Percentiles rank a stretch among this genome's conserved stretches.
Conservation (phyloP, 2,113 vertebrate genomes). For the Gallinago jamesoni region DNA sequence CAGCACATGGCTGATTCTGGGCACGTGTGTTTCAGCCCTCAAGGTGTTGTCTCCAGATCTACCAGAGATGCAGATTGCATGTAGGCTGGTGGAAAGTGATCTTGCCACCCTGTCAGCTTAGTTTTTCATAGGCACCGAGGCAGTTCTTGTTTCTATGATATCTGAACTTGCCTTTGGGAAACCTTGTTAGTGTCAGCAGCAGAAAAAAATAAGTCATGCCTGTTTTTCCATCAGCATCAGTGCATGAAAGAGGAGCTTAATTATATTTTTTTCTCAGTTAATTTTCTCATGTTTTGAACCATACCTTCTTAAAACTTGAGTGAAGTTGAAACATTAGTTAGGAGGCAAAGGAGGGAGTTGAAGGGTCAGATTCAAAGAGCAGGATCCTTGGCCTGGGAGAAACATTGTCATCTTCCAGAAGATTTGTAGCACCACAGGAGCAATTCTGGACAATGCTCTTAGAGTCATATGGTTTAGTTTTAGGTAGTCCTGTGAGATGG, state of each 20-base stretch:
- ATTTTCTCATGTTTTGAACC: background rate
- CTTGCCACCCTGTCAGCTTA: conserved; percentile 4
- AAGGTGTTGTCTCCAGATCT: background rate
- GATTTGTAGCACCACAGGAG: background rate
- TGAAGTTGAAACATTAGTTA: background rate
- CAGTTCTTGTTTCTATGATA: background rate
- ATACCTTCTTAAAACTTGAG: background rate
- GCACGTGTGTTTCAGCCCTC: background rate
- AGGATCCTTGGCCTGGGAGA: background rate
- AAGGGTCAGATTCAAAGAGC: background rate
- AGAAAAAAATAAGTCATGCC: background rate
- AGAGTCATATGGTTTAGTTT: background rate
- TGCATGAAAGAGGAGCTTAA: background rate
- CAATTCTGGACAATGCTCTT: background rate
- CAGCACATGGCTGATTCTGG: background rate
- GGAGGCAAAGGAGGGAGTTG: background rate
- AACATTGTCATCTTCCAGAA: background rate
- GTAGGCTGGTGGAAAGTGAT: conserved; percentile 7
- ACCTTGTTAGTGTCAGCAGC: background rate
- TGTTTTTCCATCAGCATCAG: background rate
- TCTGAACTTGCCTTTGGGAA: conserved; percentile 14
- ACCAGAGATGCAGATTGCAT: background rate
- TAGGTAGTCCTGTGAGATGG: background rate
- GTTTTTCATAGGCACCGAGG: background rate
- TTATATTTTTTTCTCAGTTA: background rate